These are phyloP conservation scores for Alosa alosa DNA, from an alignment of 2,113 vertebrate species.

Conservation along the genomic window DNA sequence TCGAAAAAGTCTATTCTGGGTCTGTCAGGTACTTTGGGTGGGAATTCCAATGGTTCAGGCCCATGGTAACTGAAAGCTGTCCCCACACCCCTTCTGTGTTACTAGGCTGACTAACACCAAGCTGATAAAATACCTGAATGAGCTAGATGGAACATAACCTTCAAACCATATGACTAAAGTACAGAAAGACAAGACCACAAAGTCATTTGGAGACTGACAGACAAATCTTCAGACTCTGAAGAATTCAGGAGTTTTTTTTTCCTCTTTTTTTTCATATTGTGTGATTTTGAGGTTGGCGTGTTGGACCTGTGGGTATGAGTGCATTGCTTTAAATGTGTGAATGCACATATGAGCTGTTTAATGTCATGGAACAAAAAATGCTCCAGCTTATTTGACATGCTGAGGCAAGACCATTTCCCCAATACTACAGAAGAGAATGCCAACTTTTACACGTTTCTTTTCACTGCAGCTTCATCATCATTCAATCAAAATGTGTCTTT, in stretches of 20 bases:
- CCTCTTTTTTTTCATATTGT: too few relatives aligned
- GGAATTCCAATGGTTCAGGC: neutral
- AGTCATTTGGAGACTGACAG: neutral
- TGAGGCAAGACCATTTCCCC: too few relatives aligned
- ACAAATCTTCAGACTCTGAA: neutral
- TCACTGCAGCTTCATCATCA: too few relatives aligned
- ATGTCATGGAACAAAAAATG: too few relatives aligned
- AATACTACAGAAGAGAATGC: too few relatives aligned
- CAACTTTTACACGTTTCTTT: too few relatives aligned
- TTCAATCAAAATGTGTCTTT: too few relatives aligned
- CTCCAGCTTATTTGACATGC: too few relatives aligned
- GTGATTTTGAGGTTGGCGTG: too few relatives aligned
- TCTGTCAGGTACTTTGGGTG: neutral
- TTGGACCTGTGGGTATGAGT: neutral
- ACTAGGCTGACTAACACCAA: neutral
- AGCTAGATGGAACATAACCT: neutral
- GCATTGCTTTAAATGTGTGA: neutral
- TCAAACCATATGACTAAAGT: neutral
- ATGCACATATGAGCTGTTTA: neutral
- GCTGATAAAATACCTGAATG: neutral
- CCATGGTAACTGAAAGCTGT: neutral
- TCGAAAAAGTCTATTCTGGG: neutral
- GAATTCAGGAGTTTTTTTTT: neutral
- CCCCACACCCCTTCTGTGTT: neutral
- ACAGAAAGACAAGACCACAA: neutral